Evolutionary conservation across 1,140 invertebrate species (phyloP).

Genomic region (Drosophila leontia): DNA sequence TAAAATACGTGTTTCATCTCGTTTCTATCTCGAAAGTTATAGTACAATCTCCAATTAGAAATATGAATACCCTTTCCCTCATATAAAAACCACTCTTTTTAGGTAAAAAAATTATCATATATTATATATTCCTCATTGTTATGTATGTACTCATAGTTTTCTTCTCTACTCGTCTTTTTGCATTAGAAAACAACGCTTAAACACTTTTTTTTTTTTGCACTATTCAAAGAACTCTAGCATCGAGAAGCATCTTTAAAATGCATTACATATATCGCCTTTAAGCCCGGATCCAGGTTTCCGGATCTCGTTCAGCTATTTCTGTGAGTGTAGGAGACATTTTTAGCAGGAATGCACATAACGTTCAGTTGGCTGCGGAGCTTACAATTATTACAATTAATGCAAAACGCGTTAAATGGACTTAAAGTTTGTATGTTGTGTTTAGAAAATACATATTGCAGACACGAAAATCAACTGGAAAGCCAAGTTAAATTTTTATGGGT

Average conservation of each 20-base stretch:
- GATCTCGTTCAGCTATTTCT: slow-evolving; percentile 51
- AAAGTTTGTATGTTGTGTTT: slow-evolving; percentile 64
- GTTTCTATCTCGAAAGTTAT: neutral
- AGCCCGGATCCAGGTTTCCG: slow-evolving; percentile 23
- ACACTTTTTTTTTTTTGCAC: slow-evolving; percentile 59
- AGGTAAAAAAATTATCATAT: slow-evolving; percentile 81
- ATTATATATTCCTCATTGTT: slow-evolving; percentile 68
- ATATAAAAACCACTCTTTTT: neutral
- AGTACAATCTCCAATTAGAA: neutral
- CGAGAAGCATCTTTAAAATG: slow-evolving; percentile 68
- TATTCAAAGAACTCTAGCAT: slow-evolving; percentile 54
- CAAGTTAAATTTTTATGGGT: slow-evolving; percentile 33
- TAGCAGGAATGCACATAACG: slow-evolving; percentile 70
- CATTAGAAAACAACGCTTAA: slow-evolving; percentile 69
- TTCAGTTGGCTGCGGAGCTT: slow-evolving; percentile 59
- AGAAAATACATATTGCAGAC: slow-evolving; percentile 59
- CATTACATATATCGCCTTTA: slow-evolving; percentile 46
- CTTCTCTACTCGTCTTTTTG: slow-evolving; percentile 66
- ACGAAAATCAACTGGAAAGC: slow-evolving; percentile 54
- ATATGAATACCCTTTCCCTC: no score
- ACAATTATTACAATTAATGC: slow-evolving; percentile 55
- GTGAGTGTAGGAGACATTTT: slow-evolving; percentile 50
- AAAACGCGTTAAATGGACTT: slow-evolving; percentile 69
- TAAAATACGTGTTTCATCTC: neutral
- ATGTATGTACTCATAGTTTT: slow-evolving; percentile 65